Evolutionary conservation across 1,140 invertebrate species (phyloP), one percentile per base, ranked within the genome.

Genomic region (Linepithema humile): DNA sequence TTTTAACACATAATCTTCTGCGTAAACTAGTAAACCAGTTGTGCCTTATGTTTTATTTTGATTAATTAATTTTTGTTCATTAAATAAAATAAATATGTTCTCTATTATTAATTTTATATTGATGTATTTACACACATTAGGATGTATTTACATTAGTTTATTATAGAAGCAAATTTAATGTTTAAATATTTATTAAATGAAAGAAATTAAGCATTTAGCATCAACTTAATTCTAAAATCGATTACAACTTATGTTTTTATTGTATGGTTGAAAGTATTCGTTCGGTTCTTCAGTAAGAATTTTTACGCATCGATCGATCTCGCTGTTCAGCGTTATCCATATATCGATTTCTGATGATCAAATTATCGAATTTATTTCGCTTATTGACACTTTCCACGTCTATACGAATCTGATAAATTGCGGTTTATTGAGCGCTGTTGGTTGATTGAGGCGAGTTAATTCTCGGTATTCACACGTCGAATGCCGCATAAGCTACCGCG

Each of bases 391-490:
- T 67, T 67, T 15, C 57, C 60, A 15, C 43, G 32, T 65, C n/a
- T 50, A 43, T 17, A 15, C 20, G 45, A 67, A 43, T 67, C 74
- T 64, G 40, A 77, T 77, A 77, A 67, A 77, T 23, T 77, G 29
- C 43, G 45, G 60, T 83, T 80, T 85, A 78, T 85, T 12, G 53
- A 29, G 29, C 48, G 57, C 59, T 15, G 57, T n/a, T 7, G 45
- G 67, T 35, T 85, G 84, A 82, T 85, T 64, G 67, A 45, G 20
- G 50, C 80, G 45, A 53, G 72, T 78, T 87, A 78, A 87, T 87
- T 83, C 62, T 86, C 72, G 40, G 48, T 67, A 23, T 86, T 40
- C 45, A 45, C 64, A 62, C 57, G 43, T 26, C 45, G 84, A 85
- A 67, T 60, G 67, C 12, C 45, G 9, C 48, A 65, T 82, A 83